Conservation (phyloP, 2,113 vertebrate genomes). For the Cyrtonyx montezumae region DNA sequence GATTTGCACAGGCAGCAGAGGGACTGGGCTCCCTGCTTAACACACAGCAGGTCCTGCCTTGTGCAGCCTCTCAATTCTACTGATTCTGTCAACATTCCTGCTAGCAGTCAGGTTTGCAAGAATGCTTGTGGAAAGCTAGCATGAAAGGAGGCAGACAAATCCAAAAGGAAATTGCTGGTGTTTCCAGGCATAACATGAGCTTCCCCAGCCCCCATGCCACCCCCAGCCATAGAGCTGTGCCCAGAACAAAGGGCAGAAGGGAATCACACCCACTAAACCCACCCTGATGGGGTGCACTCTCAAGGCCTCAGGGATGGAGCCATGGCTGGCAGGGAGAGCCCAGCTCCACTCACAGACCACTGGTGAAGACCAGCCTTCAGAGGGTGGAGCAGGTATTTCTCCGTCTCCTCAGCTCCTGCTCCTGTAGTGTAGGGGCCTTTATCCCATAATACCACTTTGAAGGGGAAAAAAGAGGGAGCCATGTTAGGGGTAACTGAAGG, state of each 20-base stretch:
- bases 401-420: not conserved
- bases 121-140: not conserved
- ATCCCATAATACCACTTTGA: not conserved
- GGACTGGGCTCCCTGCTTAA: not conserved
- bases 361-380: not conserved
- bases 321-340: not conserved
- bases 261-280: not conserved
- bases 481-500: rapidly evolving
- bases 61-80: not conserved
- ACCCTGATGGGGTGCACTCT: not conserved
- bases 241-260: no score
- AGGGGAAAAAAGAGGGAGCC: not conserved
- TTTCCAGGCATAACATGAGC: not conserved
- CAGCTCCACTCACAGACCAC: no score
- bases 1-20: not conserved
- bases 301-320: not conserved
- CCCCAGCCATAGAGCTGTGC: rapidly evolving
- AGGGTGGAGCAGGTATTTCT: not conserved
- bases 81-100: not conserved
- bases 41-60: not conserved
- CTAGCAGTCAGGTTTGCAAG: not conserved
- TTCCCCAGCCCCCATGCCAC: not conserved
- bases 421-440: not conserved
- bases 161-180: not conserved
- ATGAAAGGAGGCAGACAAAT: not conserved